Percentiles rank a stretch among this genome's conserved stretches.
Conservation (phyloP, 30 jellyfish, hydroid and myxozoan species). For the Pseudorhiza aurosa region DNA sequence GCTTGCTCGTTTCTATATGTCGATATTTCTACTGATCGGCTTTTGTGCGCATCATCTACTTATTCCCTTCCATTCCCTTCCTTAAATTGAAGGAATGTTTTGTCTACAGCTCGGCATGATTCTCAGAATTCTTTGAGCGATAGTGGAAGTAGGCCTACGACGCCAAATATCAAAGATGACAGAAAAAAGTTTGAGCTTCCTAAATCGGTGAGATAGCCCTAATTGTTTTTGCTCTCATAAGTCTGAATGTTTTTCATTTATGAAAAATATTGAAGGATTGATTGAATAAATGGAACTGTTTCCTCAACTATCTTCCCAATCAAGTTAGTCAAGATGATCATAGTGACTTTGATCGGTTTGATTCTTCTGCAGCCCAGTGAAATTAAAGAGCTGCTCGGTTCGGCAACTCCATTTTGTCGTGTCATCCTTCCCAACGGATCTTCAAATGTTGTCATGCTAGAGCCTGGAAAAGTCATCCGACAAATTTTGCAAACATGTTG, state of each 20-base stretch:
- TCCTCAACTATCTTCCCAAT: too few species aligned
- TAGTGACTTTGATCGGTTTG: too few species aligned
- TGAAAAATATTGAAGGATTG: too few species aligned
- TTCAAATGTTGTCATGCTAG: slow-evolving; percentile 78
- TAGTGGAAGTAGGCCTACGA: slow-evolving; percentile 44
- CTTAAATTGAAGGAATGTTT: neutral
- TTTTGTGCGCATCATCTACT: too few species aligned
- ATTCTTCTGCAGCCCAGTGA: slow-evolving; percentile 52
- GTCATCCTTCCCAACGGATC: slow-evolving; percentile 92
- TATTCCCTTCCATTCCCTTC: too few species aligned
- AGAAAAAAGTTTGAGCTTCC: slow-evolving; percentile 46
- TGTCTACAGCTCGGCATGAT: slow-evolving; percentile 4
- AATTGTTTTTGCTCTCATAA: too few species aligned
- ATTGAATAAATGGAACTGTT: too few species aligned
- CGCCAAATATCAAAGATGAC: slow-evolving; percentile 30
- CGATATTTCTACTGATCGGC: too few species aligned
- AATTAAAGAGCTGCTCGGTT: slow-evolving; percentile 60
- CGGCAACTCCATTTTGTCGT: slow-evolving; percentile 68
- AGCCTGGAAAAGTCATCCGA: slow-evolving; percentile 63
- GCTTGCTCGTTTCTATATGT: too few species aligned
- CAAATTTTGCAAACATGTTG: slow-evolving; percentile 58
- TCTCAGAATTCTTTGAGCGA: slow-evolving; percentile 48
- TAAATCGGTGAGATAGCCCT: slow-evolving; percentile 39
- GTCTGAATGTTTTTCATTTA: too few species aligned
- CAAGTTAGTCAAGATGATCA: too few species aligned